Base-by-base conservation (phyloP, 2,113 vertebrate species). In the Paramormyrops kingsleyae region DNA sequence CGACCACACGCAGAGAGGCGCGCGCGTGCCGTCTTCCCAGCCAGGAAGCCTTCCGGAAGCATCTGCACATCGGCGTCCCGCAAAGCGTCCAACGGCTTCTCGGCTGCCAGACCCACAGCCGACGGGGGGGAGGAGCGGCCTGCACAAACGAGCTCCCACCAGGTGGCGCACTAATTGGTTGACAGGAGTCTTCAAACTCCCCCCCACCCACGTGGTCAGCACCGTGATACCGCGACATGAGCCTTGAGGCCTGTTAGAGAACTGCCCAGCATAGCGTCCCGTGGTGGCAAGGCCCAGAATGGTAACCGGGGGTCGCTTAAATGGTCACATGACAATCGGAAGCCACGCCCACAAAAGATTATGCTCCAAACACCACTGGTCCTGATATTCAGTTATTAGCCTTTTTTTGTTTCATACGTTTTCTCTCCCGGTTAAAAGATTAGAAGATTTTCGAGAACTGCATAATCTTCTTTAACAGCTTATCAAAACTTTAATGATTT, bases 401-500 rank as follows among this genome's bases (percentile, higher is more conserved):
- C 91, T 90, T 91, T 92, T 93, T 94, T 95, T 95, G 95, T 96
- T 95, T 95, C 91, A 93, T 93, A 94, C 91, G 94, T 92, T 93
- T 93, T 90, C 91, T 94, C 93, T 94, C 90, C 50, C 91, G 91
- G 94, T 92, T 91, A 91, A 95, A 95, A 95, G 95, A 96, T 96
- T 96, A 95, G 93, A 94, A 92, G 93, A 96, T 95, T 95, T 96
- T 94, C 95, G 95, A 94, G 94, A 95, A 95, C 94, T 95, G 94
- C 94, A 44, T 96, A 96, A 96, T 96, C 96, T 95, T 94, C 95
- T 96, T 96, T 94, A 95, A 96, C 93, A 95, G 95, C 95, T 96
- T 96, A 96, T 96, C 95, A 95, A 96, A 96, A 96, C 96, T 96
- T 96, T 95, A 96, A 96, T 96, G 96, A 96, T 96, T 96, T 95